Base-by-base conservation (phyloP, 1,140 invertebrate species). In the Mycetomoellerius zeteki region DNA sequence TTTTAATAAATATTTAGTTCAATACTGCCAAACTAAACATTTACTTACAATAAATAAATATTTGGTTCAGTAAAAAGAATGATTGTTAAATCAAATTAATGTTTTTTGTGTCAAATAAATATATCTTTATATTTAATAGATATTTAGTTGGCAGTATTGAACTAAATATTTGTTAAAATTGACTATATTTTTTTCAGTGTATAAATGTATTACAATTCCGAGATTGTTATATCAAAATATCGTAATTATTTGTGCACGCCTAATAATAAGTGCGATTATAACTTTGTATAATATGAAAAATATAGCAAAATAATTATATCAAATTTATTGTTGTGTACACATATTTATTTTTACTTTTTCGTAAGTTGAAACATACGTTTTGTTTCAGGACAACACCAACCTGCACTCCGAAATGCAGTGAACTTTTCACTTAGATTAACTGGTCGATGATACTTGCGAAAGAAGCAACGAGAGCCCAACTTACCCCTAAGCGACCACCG, bases 401-500 rank as follows among this genome's bases (percentile, higher is more conserved):
- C 56, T 10, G 64, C 33, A 12, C 10, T 14, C 7, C 62, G 33
- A 27, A 80, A 80, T 54, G 21, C 27, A 67, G 50, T n/a, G 30
- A 80, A 67, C 43, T 80, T 65, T 80, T 80, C 77, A 80, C 62
- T 80, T 67, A 67, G n/a, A 43, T 30, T 30, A 12, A 27, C 27
- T 14, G 19, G 47, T 12, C 21, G 14, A 27, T 6, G 77, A 80
- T 67, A 67, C 62, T 65, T 33, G 60, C 60, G 21, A 67, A 78
- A 21, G 27, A 65, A 80, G 21, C 33, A 64, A 19, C 30, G 30
- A 67, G 52, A 80, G n/a, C 43, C 6, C 27, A 78, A 80, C 47
- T 67, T 78, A 3, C 19, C 5, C 2, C 43, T 67, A 67, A 67
- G 47, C n/a, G 47, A 50, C 14, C 62, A 65, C 62, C 62, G 30